A percentile compares a stretch with the other conserved stretches of the same genome.
phyloP scores from a whole-genome alignment of 2,113 vertebrate species.

The Steatornis caripensis region DNA sequence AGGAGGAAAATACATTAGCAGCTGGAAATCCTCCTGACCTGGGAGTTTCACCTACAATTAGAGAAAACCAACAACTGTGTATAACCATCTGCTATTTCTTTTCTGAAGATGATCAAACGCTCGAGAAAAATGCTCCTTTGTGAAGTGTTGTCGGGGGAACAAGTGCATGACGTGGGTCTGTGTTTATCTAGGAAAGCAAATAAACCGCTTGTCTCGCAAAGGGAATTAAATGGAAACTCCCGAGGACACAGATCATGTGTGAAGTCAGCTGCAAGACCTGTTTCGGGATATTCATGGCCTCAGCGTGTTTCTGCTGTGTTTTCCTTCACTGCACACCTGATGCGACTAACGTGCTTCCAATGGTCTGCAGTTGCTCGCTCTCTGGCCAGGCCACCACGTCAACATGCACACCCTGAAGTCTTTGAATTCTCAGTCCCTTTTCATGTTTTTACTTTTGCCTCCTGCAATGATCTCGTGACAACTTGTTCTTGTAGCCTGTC shows the following conservation, averaged over 20 bases:
- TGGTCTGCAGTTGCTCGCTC: neutral
- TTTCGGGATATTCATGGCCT: neutral
- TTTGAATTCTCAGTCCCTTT: neutral
- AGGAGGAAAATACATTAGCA: constrained; percentile 40
- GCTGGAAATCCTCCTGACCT: constrained; percentile 47
- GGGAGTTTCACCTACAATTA: constrained; percentile 40
- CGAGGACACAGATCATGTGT: constrained; percentile 17
- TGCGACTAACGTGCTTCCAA: neutral
- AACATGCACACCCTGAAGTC: neutral
- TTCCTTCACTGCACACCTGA: neutral
- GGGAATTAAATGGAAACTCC: constrained; percentile 43
- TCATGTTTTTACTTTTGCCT: neutral
- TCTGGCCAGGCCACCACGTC: neutral
- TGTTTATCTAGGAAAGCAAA: constrained; percentile 54
- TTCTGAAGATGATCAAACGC: neutral
- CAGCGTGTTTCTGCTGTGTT: neutral
- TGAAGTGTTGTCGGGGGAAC: constrained; percentile 45
- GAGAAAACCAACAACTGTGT: constrained; percentile 15
- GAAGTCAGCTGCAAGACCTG: neutral
- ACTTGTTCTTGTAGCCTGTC: fast-evolving
- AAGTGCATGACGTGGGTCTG: constrained; percentile 21
- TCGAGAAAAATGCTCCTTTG: constrained; percentile 43
- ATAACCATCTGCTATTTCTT: constrained; percentile 57
- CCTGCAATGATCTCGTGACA: neutral
- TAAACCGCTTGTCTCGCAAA: neutral